phyloP scores from a whole-genome alignment of 2,797 vertebrate genomes.

The Alca torda region DNA sequence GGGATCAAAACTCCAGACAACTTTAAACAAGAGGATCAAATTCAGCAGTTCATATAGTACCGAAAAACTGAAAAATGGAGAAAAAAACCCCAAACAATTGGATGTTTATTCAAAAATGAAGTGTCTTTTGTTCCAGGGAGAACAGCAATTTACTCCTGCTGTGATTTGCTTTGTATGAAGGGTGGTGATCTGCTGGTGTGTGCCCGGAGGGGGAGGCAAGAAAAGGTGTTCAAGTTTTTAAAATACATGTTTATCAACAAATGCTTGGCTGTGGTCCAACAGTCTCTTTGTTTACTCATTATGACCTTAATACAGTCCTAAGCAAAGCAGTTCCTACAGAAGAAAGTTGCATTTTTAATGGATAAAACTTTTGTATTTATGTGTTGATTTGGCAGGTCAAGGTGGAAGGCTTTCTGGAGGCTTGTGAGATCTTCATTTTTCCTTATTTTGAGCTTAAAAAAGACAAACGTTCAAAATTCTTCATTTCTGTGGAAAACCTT shows the following conservation, averaged over 20 bases:
- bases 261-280: neutral
- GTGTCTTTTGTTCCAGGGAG: neutral
- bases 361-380: neutral
- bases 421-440: neutral
- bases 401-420: neutral
- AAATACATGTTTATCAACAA: neutral
- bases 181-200: accelerated
- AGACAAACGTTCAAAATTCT: neutral
- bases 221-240: neutral
- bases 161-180: neutral
- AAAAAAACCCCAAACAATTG: accelerated
- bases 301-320: neutral
- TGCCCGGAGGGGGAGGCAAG: neutral
- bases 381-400: neutral
- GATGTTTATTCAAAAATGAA: neutral
- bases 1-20: neutral
- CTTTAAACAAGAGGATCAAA: neutral
- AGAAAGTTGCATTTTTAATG: neutral
- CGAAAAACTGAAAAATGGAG: neutral
- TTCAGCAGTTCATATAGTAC: neutral
- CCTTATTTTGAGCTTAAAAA: neutral
- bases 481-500: neutral
- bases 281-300: neutral
- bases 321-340: neutral
- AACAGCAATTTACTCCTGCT: neutral